Evolutionary conservation across 2,797 vertebrate species (phyloP).

Genomic region (Myotis vivesi): DNA sequence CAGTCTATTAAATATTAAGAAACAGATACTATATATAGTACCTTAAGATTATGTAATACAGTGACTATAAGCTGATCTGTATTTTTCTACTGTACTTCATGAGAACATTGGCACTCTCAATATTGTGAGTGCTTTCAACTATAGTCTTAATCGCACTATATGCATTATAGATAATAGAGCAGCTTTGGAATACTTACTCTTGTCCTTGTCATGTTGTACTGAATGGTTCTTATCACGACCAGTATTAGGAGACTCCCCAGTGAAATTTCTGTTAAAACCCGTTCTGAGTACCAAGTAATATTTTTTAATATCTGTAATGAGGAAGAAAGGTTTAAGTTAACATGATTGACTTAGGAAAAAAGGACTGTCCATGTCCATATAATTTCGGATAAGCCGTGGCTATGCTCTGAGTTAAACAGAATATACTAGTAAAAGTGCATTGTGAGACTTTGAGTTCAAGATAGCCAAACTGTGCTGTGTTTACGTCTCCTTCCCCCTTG

Average conservation of each 20-base stretch:
- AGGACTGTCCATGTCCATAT: not conserved
- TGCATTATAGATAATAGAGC: not conserved
- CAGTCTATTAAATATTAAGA: not conserved
- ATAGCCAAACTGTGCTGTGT: not conserved
- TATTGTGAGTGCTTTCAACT: not conserved
- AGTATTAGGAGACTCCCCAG: conserved; percentile 97
- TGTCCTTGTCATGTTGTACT: conserved; percentile 99
- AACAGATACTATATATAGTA: not conserved
- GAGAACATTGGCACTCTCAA: not conserved
- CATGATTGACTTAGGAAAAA: not conserved
- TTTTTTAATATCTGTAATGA: conserved; percentile 93
- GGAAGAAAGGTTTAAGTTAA: conserved; percentile 48
- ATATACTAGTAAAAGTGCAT: not conserved
- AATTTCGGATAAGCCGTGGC: not conserved
- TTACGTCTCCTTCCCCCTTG: not conserved
- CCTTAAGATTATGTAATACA: not conserved
- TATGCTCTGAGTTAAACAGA: not conserved
- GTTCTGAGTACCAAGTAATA: conserved; percentile 96
- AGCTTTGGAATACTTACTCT: conserved; percentile 86
- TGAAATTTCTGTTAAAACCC: conserved; percentile 96
- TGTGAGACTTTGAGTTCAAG: conserved; percentile 5
- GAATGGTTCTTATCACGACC: conserved; percentile 98
- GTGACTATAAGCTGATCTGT: not conserved
- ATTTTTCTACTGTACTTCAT: not conserved
- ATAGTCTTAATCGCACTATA: not conserved